Conservation (phyloP, 2,888 invertebrate genomes). For the Megamerina dolium region DNA sequence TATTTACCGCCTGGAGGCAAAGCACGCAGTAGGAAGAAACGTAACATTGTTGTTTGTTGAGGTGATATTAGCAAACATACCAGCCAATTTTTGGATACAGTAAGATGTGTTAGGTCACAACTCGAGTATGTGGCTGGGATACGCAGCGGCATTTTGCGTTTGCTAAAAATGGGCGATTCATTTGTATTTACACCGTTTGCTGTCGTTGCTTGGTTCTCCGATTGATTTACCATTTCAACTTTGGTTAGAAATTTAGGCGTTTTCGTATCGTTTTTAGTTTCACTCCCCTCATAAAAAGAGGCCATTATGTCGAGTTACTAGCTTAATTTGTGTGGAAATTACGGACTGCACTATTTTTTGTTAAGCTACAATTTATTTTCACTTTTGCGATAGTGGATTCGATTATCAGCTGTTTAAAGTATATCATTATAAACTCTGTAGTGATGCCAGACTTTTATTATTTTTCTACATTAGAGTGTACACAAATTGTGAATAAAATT, state of each 20-base stretch:
- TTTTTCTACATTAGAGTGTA: no score
- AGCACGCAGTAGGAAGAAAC: conserved; percentile 74
- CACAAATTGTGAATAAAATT: no score
- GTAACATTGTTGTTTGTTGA: conserved; percentile 55
- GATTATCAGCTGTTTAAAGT: no score
- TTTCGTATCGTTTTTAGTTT: not conserved
- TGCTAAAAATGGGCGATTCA: conserved; percentile 80
- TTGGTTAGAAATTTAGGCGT: no score
- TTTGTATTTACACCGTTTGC: conserved; percentile 46
- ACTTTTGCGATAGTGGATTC: no score
- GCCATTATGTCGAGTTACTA: no score
- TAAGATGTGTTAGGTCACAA: conserved; percentile 67
- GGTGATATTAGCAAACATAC: conserved; percentile 80
- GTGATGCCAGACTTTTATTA: no score
- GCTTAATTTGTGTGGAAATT: no score
- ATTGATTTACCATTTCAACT: not conserved
- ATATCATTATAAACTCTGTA: no score
- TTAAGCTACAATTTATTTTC: no score
- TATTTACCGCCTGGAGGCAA: conserved; percentile 68
- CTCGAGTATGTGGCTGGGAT: conserved; percentile 57
- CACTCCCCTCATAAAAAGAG: not conserved
- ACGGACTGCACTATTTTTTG: no score
- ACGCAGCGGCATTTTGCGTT: conserved; percentile 73
- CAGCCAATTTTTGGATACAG: conserved; percentile 75
- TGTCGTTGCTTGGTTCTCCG: conserved; percentile 12